Conservation (phyloP, 2,888 invertebrate genomes). For the Napeogenes inachia region DNA sequence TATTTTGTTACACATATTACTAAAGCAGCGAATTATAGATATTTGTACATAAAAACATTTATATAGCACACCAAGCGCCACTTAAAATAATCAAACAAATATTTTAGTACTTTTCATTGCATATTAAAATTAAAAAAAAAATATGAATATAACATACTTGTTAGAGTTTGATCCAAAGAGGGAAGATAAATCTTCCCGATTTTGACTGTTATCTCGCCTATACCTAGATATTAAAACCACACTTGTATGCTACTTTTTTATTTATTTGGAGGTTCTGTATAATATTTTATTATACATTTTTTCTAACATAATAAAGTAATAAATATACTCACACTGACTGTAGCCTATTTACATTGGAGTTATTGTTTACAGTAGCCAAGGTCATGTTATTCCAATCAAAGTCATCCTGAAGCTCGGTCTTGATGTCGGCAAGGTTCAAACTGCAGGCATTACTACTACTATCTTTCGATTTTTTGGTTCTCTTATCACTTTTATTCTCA, state of each 20-base stretch:
- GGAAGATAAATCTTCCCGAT: slow-evolving; percentile 64
- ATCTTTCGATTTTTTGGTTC: slow-evolving; percentile 50
- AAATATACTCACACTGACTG: slow-evolving; percentile 62
- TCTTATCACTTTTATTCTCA: slow-evolving; percentile 42
- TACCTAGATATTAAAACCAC: slow-evolving; percentile 63
- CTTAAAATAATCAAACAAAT: slow-evolving; percentile 42
- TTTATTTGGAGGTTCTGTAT: background rate
- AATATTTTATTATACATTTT: background rate
- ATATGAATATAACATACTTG: slow-evolving; percentile 64
- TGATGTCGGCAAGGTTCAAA: slow-evolving; percentile 62
- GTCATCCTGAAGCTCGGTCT: slow-evolving; percentile 71
- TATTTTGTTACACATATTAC: too few species aligned
- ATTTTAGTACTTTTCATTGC: slow-evolving; percentile 38
- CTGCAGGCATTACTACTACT: slow-evolving; percentile 33
- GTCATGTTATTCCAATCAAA: slow-evolving; percentile 72
- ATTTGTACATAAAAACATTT: too few species aligned
- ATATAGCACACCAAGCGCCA: too few species aligned
- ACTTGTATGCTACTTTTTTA: slow-evolving; percentile 15
- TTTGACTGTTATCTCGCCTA: slow-evolving; percentile 71
- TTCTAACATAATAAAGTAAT: slow-evolving; percentile 3
- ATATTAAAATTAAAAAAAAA: slow-evolving; percentile 42
- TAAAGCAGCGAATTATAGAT: too few species aligned
- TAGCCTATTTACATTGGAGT: slow-evolving; percentile 58
- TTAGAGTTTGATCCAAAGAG: slow-evolving; percentile 65
- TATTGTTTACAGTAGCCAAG: slow-evolving; percentile 66